Base-by-base conservation (phyloP, 2,113 vertebrate species). In the Zosterops lateralis region DNA sequence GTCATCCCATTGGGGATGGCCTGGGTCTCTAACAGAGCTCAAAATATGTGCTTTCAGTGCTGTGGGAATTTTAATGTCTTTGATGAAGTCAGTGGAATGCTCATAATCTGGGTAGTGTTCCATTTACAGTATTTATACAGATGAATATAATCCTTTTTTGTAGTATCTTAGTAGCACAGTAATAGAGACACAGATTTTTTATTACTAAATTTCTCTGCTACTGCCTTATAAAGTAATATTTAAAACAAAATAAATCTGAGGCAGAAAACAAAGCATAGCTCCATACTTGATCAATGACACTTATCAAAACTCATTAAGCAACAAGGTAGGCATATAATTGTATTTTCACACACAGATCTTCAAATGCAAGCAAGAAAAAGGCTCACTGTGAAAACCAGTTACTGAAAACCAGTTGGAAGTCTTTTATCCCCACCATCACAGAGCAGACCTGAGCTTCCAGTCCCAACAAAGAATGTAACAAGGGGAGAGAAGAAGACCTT, bases 231-330 rank as follows among this genome's bases (percentile, higher is more conserved):
- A 68, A 77, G 8, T 28, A 72, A 73, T 38, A 26, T 15, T 21
- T 16, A 2, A 31, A 54, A 62, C 38, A 57, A 73, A 31, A 21
- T 7, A 31, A 50, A 48, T 9, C 68, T 26, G 26, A 62, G 34
- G 14, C 58, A 89, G 66, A 87, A 92, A 84, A 62, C 16, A 71
- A 48, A 45, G 20, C 22, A 65, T 45, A 84, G 67, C 44, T 8
- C 12, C 71, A 11, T 50, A 50, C 50, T 82, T 79, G 48, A 75
- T 82, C 91, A 91, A 76, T 17, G 29, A 76, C 58, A 76, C 82
- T 90, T 88, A 94, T 82, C 62, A 84, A 93, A 95, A 93, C 14
- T 29, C 74, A 82, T 84, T 91, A 94, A 76, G 62, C 18, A 79
- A 61, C 47, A 78, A 87, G 76, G 45, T 82, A 94, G 61, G 76